Conservation (phyloP, 2,797 vertebrate species). For the Oceanodroma leucorhoa region DNA sequence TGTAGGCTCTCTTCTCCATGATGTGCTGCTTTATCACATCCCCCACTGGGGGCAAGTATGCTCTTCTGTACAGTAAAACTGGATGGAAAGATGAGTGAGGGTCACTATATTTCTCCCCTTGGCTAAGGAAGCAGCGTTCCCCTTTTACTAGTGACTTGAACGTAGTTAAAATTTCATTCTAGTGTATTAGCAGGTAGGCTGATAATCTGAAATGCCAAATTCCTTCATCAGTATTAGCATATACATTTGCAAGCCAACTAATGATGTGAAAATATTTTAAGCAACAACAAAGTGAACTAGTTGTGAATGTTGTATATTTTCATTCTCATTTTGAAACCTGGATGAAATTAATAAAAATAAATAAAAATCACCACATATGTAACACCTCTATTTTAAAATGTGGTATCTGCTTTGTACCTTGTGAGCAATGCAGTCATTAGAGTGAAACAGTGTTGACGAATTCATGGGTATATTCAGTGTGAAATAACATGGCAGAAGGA, state of each 20-base stretch:
- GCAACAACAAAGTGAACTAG: neutral
- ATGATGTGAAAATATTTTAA: neutral
- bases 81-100: neutral
- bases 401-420: neutral
- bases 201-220: neutral
- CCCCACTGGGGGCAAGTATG: neutral
- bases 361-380: neutral
- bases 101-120: neutral
- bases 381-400: neutral
- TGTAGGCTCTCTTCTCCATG: neutral
- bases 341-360: neutral
- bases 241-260: neutral
- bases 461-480: neutral
- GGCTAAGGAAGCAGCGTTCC: neutral
- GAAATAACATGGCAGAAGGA: constrained; percentile 25
- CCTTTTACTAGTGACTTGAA: neutral
- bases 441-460: neutral
- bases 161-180: neutral
- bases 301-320: neutral
- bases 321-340: neutral
- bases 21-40: neutral
- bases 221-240: neutral
- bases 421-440: neutral
- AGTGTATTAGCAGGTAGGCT: neutral
- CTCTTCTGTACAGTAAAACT: neutral